Evolutionary conservation across 1,140 invertebrate genomes (phyloP).

Genomic region (Trachymyrmex cornetzi): DNA sequence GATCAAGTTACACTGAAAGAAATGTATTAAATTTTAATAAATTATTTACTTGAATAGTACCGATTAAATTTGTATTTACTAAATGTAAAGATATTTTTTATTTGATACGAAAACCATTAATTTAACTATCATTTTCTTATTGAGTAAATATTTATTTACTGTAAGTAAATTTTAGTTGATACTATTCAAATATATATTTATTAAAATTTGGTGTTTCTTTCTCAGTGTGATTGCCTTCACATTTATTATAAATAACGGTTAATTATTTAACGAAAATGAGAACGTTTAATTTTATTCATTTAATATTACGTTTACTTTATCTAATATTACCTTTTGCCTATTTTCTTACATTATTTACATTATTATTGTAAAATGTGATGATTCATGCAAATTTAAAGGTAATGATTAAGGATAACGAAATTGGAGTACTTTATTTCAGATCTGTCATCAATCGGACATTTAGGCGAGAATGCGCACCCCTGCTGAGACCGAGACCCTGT

Average conservation of each 20-base stretch:
- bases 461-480: conserved; percentile 79
- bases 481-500: conserved; percentile 78
- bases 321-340: neutral
- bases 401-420: neutral
- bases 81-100: too few relatives aligned
- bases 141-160: too few relatives aligned
- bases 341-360: neutral
- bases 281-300: neutral
- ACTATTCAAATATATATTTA: too few relatives aligned
- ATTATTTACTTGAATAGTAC: too few relatives aligned
- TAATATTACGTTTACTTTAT: neutral
- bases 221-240: neutral
- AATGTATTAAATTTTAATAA: too few relatives aligned
- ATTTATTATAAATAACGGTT: neutral
- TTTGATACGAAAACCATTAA: too few relatives aligned
- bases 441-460: conserved; percentile 6
- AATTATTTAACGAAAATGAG: neutral
- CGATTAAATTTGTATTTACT: too few relatives aligned
- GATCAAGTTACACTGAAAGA: neutral
- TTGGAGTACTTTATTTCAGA: conserved; percentile 32
- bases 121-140: too few relatives aligned
- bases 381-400: neutral
- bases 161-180: too few relatives aligned
- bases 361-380: neutral
- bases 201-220: too few relatives aligned